phyloP scores from a whole-genome alignment of 2,888 invertebrate genomes.

The Nephrotoma flavescens region DNA sequence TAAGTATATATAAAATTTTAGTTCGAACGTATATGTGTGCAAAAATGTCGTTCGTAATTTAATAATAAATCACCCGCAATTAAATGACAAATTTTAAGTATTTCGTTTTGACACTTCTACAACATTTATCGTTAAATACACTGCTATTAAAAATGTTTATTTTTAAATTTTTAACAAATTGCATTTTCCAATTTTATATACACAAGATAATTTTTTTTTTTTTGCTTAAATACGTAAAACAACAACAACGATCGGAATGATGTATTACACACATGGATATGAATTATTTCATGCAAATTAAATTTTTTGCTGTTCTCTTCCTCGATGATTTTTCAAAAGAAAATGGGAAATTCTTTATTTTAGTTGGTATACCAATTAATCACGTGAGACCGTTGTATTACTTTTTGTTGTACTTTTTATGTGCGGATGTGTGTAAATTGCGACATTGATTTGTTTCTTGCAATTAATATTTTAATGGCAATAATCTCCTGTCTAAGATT shows the following conservation, averaged over 20 bases:
- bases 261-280: neutral
- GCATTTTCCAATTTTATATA: neutral
- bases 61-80: neutral
- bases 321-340: neutral
- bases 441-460: neutral
- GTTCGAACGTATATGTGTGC: neutral
- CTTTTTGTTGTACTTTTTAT: neutral
- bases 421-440: neutral
- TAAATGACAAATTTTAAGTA: neutral
- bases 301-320: neutral
- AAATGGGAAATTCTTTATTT: neutral
- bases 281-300: neutral
- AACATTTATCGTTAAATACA: neutral
- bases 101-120: neutral
- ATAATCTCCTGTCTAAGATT: too few relatives aligned
- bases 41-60: neutral
- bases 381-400: neutral
- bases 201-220: neutral
- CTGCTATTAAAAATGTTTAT: neutral
- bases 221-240: neutral
- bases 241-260: neutral
- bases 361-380: neutral
- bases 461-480: neutral
- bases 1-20: too few relatives aligned
- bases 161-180: neutral